Base-by-base conservation (phyloP, 2,113 vertebrate genomes). In the Romanogobio albipinnatus region DNA sequence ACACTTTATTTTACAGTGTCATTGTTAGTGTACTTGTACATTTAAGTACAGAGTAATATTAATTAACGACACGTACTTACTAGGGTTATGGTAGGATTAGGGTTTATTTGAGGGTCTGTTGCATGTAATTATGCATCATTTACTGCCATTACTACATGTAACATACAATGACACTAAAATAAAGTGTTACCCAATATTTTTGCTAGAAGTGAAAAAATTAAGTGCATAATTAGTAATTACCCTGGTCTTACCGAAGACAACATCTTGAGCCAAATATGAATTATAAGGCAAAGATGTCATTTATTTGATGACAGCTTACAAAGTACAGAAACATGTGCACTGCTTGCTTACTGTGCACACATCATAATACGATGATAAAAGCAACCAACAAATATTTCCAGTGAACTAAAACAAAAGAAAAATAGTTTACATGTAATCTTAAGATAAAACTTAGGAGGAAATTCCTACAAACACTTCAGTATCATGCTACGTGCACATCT, bases 291-390 rank as follows among this genome's bases (percentile, higher is more conserved):
- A 79, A 77, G 6, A 82, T 75, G 66, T 83, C 81, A 81, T 89
- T 89, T 89, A 89, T 87, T 89, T 85, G 19, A 76, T 81, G 80
- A 81, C 14, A 71, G 39, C 56, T 73, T 51, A 84, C 45, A 36
- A 13, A 64, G 53, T 53, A 76, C 45, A 84, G 17, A 68, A 75
- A 36, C 14, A 26, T 22, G n/a, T 85, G 26, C 39, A 82, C 22
- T 73, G 17, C 66, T 75, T 76, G 11, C 43, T 81, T 76, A n/a
- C 13, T 15, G 11, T 71, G 71, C n/a, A 82, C 79, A 81, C 61
- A 36, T 76, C n/a, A 36, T 59, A 13, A 74, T 29, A 73, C 0
- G 45, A 17, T n/a, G 78, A 81, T 81, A 85, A 83, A 84, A 82
- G 13, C 36, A 84, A 58, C 83, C 29, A 83, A 43, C n/a, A 58